Base-by-base conservation (phyloP, 2,797 vertebrate genomes). In the Mormyrus proboscirostris region DNA sequence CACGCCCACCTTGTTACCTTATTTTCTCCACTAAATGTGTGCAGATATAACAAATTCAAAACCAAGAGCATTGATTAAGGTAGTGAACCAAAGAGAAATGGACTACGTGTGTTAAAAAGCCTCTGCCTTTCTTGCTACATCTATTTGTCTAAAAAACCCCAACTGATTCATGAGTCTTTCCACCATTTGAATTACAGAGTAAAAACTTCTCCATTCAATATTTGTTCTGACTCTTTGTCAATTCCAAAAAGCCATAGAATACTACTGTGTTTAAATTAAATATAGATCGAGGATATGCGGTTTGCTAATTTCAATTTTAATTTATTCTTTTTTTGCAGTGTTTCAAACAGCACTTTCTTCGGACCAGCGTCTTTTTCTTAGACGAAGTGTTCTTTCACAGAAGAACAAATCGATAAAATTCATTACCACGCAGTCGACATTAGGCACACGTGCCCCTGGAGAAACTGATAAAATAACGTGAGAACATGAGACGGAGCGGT, bases 221-320 rank as follows among this genome's bases (percentile, higher is more conserved):
- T 84, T 16, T 84, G 6, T 22, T 49, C 41, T 3, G 2, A 22
- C 44, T 83, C 47, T 51, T 50, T 84, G 50, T 79, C 65, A 19
- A 29, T 55, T 57, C 16, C 50, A 53, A 88, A 88, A 79, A 76
- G 10, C 4, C 25, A 47, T 41, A 88, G 65, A 73, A 22, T 49
- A 79, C 69, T 47, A 88, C 22, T 65, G 16, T 50, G 59, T 88
- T 38, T 10, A 65, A 69, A 88, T 50, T 49, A 73, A 88, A 88
- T 73, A 88, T 89, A 83, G 73, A 89, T 65, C 44, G 44, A 25
- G 57, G 83, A 49, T 22, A 69, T 29, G 53, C 44, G 19, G 22
- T 57, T 22, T 22, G 25, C 88, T 76, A 87, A 89, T 87, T 53
- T 86, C 89, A 69, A 69, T 19, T 9, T 73, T 49, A 85, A 84